A percentile compares a stretch with the other conserved stretches of the same genome.
These are phyloP conservation scores for Acyrthosiphon pisum DNA, from an alignment of 1,140 invertebrate genomes.

Conservation along the genomic window DNA sequence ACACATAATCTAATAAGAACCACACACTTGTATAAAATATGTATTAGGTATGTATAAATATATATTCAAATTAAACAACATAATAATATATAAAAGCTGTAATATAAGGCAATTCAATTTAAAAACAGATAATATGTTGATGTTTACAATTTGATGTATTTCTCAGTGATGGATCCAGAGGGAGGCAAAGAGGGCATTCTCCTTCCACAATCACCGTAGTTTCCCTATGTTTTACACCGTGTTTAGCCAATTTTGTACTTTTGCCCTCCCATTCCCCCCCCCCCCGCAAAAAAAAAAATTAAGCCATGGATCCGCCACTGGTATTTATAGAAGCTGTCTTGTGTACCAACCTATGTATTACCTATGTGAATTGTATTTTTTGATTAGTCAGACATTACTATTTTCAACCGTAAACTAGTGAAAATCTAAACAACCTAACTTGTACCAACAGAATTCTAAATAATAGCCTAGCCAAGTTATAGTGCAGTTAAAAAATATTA, in stretches of 20 bases:
- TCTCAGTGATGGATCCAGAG: too few relatives aligned
- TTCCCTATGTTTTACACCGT: too few relatives aligned
- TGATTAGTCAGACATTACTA: neutral
- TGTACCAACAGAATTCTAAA: neutral
- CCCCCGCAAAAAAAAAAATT: too few relatives aligned
- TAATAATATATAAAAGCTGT: neutral
- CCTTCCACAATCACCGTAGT: too few relatives aligned
- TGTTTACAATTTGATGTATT: neutral
- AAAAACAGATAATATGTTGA: neutral
- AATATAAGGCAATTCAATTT: neutral
- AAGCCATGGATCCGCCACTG: too few relatives aligned
- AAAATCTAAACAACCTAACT: neutral
- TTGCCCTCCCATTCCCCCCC: too few relatives aligned
- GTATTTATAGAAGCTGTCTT: neutral
- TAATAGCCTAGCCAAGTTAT: neutral
- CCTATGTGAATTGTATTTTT: neutral
- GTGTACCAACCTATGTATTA: neutral
- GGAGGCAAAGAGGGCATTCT: too few relatives aligned
- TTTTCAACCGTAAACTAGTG: neutral
- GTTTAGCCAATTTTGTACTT: too few relatives aligned
- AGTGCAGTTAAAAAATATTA: neutral
- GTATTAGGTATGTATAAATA: neutral
- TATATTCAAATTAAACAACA: neutral
- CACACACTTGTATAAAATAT: neutral
- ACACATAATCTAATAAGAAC: neutral